Evolutionary conservation across 2,797 vertebrate genomes (phyloP).

Genomic region (Fratercula arctica): DNA sequence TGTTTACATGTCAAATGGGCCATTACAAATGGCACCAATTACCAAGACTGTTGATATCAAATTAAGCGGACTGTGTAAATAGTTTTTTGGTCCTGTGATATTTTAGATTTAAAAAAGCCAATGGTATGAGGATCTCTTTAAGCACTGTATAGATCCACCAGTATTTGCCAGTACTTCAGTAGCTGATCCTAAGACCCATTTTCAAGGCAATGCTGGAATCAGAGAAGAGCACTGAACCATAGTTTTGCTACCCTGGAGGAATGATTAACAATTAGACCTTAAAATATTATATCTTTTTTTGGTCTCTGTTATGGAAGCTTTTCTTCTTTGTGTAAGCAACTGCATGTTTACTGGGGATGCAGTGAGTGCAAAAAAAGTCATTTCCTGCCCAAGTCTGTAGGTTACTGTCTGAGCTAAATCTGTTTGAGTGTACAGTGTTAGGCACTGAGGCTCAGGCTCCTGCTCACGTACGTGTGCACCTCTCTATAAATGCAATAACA

Average conservation of each 20-base stretch:
- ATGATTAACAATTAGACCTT: not conserved
- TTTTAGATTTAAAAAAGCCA: not conserved
- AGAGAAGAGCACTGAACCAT: not conserved
- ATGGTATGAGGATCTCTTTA: not conserved
- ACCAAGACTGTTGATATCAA: not conserved
- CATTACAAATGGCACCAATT: not conserved
- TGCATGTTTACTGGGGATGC: too few species aligned
- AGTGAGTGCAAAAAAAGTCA: not conserved
- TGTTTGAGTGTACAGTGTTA: too few species aligned
- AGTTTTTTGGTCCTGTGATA: not conserved
- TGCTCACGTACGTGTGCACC: not conserved
- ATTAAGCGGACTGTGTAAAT: not conserved
- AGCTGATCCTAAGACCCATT: not conserved
- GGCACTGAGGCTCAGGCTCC: not conserved
- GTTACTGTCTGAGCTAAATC: not conserved
- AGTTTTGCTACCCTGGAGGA: too few species aligned
- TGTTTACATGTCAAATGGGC: not conserved
- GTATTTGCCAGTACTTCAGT: not conserved
- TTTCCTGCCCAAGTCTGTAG: not conserved
- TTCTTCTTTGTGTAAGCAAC: not conserved
- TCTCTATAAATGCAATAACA: not conserved
- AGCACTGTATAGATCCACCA: not conserved
- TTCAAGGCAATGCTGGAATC: not conserved
- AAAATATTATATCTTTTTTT: not conserved
- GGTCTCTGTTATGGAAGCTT: not conserved